Conservation (phyloP, 2,888 invertebrate species). For the Neuroscelio doddi region DNA sequence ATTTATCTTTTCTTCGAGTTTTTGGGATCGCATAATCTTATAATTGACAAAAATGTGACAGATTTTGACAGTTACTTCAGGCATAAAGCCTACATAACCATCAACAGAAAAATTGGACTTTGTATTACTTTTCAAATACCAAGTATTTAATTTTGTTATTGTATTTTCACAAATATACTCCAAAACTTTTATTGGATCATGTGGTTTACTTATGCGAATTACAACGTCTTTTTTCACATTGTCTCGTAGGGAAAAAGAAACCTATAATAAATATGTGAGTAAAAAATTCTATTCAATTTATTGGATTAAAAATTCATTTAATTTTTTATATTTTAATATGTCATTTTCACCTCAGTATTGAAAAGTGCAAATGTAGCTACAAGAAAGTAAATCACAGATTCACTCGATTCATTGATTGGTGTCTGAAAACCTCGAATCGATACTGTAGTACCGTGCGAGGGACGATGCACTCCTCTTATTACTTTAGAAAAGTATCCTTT, state of each 20-base stretch:
- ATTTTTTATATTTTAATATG: too few species aligned
- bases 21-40: slow-evolving; percentile 45
- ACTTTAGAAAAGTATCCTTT: slow-evolving; percentile 55
- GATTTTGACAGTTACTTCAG: slow-evolving; percentile 18
- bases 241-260: slow-evolving; percentile 81
- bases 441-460: slow-evolving; percentile 82
- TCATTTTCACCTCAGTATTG: slow-evolving; percentile 76
- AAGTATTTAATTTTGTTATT: slow-evolving; percentile 25
- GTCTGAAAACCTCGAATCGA: slow-evolving; percentile 80
- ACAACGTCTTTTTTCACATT: slow-evolving; percentile 76
- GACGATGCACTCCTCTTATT: slow-evolving; percentile 70
- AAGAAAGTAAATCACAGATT: slow-evolving; percentile 75
- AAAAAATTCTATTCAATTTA: too few species aligned
- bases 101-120: slow-evolving; percentile 26
- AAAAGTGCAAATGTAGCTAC: slow-evolving; percentile 79
- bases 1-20: slow-evolving; percentile 37
- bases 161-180: slow-evolving; percentile 44
- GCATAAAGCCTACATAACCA: slow-evolving; percentile 52
- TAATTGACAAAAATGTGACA: slow-evolving; percentile 54
- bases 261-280: slow-evolving; percentile 52
- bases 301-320: too few species aligned
- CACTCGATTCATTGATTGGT: slow-evolving; percentile 74
- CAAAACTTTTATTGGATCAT: slow-evolving; percentile 51
- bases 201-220: slow-evolving; percentile 58
- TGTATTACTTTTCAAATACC: slow-evolving; percentile 37